phyloP scores from a whole-genome alignment of 2,113 vertebrate species.

The Empidonax traillii region DNA sequence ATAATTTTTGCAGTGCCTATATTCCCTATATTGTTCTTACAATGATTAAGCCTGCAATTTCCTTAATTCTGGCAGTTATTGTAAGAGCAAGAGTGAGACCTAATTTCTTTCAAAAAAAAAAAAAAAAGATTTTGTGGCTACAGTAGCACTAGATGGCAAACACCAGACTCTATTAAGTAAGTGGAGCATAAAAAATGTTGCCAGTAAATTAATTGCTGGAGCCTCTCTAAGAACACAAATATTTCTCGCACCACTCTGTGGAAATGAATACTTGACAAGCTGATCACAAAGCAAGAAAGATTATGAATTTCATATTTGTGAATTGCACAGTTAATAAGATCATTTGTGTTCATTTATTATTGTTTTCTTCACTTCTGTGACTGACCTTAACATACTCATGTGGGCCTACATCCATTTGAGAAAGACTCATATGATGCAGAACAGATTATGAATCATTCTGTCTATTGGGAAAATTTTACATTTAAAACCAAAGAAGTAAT shows the following conservation, averaged over 20 bases:
- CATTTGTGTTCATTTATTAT: neutral
- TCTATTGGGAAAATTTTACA: neutral
- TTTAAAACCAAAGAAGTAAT: neutral
- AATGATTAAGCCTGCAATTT: neutral
- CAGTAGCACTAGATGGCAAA: neutral
- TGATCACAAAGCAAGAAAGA: neutral
- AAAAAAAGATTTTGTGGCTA: neutral
- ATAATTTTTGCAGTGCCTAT: accelerated
- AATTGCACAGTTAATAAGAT: neutral
- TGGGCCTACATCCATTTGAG: neutral
- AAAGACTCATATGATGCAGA: neutral
- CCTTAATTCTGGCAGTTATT: neutral
- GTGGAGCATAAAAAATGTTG: neutral
- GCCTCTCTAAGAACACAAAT: accelerated
- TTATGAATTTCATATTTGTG: neutral
- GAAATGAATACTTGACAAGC: neutral
- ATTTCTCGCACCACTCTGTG: neutral
- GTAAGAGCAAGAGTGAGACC: neutral
- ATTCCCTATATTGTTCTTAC: neutral
- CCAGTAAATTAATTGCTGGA: neutral
- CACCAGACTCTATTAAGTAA: neutral
- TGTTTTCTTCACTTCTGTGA: neutral
- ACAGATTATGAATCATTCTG: neutral
- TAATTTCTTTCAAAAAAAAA: neutral
- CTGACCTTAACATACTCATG: neutral